phyloP scores from a whole-genome alignment of 2,888 invertebrate genomes.

The Prostheceraeus crozeri region DNA sequence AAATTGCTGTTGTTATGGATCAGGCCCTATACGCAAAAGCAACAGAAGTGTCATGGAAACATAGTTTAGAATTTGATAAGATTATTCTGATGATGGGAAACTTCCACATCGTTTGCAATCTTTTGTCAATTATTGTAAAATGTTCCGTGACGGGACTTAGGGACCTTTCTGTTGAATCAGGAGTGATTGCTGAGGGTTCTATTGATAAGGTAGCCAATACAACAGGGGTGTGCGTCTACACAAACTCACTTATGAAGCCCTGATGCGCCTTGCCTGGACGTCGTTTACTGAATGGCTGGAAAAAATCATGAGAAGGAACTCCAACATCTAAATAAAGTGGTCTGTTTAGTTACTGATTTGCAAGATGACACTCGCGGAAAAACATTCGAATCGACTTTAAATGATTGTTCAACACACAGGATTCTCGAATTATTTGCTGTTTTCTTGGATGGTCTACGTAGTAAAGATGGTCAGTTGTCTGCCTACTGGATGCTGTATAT shows the following conservation, averaged over 20 bases:
- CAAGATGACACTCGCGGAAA: too few species aligned
- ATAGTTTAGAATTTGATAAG: conserved; percentile 28
- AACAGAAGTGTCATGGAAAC: conserved; percentile 37
- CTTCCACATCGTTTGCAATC: conserved; percentile 39
- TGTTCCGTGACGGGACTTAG: conserved; percentile 40
- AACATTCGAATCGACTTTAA: too few species aligned
- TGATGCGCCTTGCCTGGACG: conserved; percentile 39
- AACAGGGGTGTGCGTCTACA: conserved; percentile 37
- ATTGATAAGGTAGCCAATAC: conserved; percentile 38
- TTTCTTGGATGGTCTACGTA: conserved; percentile 32
- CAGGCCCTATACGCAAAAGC: conserved; percentile 42
- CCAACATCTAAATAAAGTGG: too few species aligned
- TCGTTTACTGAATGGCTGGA: conserved; percentile 37
- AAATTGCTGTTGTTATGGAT: conserved; percentile 40
- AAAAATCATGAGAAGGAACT: too few species aligned
- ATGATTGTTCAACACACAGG: too few species aligned
- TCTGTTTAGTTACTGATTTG: too few species aligned
- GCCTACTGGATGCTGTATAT: conserved; percentile 42
- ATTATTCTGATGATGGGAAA: conserved; percentile 39
- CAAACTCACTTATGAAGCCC: conserved; percentile 41
- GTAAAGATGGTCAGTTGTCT: conserved; percentile 36
- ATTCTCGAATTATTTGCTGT: too few species aligned
- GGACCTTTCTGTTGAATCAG: conserved; percentile 41
- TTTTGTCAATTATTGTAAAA: conserved; percentile 41
- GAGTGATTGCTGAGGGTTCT: conserved; percentile 42